Percentiles rank a stretch among this genome's conserved stretches.
phyloP scores from a whole-genome alignment of 2,888 invertebrate genomes.

The Euplagia quadripunctaria region DNA sequence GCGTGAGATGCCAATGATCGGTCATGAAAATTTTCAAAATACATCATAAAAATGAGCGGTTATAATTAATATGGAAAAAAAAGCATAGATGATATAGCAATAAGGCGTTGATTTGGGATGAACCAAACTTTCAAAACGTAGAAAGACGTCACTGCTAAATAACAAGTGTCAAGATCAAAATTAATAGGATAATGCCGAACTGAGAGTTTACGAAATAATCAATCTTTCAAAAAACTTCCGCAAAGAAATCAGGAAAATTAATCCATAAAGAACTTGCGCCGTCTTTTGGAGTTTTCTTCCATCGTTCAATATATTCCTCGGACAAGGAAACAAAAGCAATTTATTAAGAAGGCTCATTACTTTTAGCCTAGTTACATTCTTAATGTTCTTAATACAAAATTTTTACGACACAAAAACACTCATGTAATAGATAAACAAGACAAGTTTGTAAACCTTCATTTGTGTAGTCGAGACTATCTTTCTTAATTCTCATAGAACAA shows the following conservation, averaged over 20 bases:
- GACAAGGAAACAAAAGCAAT: constrained; percentile 42
- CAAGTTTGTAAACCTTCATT: not conserved
- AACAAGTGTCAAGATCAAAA: constrained; percentile 2
- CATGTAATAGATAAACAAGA: constrained; percentile 8
- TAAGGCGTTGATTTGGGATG: not conserved
- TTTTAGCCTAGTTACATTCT: constrained; percentile 19
- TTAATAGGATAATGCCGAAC: not conserved
- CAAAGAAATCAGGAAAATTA: constrained; percentile 8
- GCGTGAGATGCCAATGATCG: no score
- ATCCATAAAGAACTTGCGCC: constrained; percentile 2
- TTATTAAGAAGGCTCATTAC: constrained; percentile 24
- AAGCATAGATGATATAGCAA: not conserved
- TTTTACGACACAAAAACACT: constrained; percentile 11
- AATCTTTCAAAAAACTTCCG: constrained; percentile 5
- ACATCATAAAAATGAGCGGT: not conserved
- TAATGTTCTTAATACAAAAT: constrained; percentile 15
- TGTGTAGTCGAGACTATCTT: not conserved
- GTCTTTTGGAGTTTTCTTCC: constrained; percentile 7
- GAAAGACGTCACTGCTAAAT: not conserved
- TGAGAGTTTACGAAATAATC: constrained; percentile 4
- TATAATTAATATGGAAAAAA: not conserved
- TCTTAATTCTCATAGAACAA: not conserved
- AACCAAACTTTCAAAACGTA: not conserved
- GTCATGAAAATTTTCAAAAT: no score
- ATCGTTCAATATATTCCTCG: constrained; percentile 1